These are phyloP conservation scores for Drosophila tripunctata DNA, from an alignment of 2,888 invertebrate species.

Conservation along the genomic window DNA sequence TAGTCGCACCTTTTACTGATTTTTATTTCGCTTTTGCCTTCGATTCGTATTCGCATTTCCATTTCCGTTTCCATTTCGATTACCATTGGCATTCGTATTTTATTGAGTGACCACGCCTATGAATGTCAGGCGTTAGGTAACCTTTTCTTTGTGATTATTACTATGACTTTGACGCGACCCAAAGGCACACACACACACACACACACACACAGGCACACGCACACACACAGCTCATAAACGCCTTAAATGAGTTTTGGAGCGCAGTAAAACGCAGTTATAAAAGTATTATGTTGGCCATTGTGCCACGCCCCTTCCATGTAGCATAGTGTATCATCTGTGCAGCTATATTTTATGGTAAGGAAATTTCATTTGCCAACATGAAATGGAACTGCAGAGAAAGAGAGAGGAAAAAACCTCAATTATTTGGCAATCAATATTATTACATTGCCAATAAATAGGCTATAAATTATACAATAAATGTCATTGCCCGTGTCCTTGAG, in stretches of 20 bases:
- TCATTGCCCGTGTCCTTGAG: conserved; percentile 62
- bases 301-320: conserved; percentile 33
- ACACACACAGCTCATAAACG: conserved; percentile 60
- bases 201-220: background rate
- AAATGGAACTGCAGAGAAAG: background rate
- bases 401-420: conserved; percentile 61
- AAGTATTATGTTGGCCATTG: conserved; percentile 17
- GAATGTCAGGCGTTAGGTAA: conserved; percentile 14
- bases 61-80: conserved; percentile 52
- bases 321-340: conserved; percentile 22
- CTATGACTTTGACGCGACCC: conserved; percentile 61
- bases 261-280: conserved; percentile 54
- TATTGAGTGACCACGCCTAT: conserved; percentile 65
- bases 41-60: conserved; percentile 53
- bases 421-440: conserved; percentile 77
- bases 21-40: conserved; percentile 71
- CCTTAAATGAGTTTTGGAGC: conserved; percentile 62
- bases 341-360: conserved; percentile 58
- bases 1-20: conserved; percentile 75
- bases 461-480: conserved; percentile 76
- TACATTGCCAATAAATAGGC: conserved; percentile 59
- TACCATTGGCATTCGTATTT: conserved; percentile 55
- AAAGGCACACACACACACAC: background rate
- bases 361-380: conserved; percentile 52
- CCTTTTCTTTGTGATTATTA: conserved; percentile 73